Evolutionary conservation across 92 coral and sea anemone genomes (phyloP).

Genomic region (Porites lobata): DNA sequence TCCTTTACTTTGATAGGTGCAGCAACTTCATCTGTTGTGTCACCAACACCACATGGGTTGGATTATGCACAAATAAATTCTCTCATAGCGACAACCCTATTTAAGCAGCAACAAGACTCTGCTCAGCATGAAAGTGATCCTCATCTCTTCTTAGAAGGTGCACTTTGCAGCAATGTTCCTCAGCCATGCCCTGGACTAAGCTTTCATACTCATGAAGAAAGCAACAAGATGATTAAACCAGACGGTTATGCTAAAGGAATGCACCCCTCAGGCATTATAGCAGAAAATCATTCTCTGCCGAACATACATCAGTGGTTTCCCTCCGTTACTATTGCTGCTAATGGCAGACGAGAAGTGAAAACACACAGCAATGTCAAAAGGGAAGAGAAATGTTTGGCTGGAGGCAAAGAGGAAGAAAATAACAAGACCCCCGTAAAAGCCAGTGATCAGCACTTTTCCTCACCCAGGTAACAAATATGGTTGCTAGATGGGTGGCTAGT

Average conservation of each 20-base stretch:
- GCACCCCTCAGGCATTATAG: background rate
- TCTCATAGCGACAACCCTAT: background rate
- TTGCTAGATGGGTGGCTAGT: background rate
- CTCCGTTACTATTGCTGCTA: background rate
- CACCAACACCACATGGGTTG: background rate
- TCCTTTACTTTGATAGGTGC: background rate
- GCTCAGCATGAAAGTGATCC: background rate
- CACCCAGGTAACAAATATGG: background rate
- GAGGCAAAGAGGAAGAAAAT: background rate
- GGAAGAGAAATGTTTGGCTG: background rate
- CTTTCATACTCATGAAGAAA: background rate
- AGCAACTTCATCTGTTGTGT: background rate
- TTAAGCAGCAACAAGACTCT: background rate
- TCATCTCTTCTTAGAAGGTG: background rate
- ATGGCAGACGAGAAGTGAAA: background rate
- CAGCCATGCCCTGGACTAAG: background rate
- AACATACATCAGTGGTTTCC: background rate
- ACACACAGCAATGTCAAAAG: background rate
- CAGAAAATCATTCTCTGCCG: background rate
- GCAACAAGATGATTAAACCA: background rate
- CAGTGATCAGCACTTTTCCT: background rate
- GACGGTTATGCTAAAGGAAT: background rate
- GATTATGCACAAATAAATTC: background rate
- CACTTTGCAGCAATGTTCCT: background rate
- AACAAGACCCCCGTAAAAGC: background rate